Evolutionary conservation across 2,797 vertebrate species (phyloP).

Genomic region (Chrosomus eos): DNA sequence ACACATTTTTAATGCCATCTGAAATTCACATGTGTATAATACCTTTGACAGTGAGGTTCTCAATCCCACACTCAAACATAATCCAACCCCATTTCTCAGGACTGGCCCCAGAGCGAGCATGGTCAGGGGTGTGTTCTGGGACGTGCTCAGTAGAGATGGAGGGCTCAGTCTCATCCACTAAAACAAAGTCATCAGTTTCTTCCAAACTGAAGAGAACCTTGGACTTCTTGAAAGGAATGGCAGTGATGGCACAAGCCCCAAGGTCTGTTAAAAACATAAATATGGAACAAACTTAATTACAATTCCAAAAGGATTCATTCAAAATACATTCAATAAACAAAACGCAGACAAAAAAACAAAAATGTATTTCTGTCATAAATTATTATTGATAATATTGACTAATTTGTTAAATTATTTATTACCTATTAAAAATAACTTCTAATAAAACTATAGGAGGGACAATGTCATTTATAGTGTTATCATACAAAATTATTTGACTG

Average conservation of each 20-base stretch:
- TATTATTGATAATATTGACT: neutral
- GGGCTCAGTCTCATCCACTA: slow-evolving; percentile 92
- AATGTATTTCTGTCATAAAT: neutral
- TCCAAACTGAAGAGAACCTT: slow-evolving; percentile 98
- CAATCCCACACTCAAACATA: slow-evolving; percentile 99
- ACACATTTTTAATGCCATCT: neutral
- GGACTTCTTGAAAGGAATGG: slow-evolving; percentile 97
- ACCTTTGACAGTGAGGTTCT: slow-evolving; percentile 98
- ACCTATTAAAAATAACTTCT: neutral
- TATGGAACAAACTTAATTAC: neutral
- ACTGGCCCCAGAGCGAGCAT: slow-evolving; percentile 80
- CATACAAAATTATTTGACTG: neutral
- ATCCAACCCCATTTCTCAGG: slow-evolving; percentile 99
- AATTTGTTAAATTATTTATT: neutral
- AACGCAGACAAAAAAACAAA: neutral
- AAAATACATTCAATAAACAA: neutral
- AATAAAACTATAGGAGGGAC: neutral
- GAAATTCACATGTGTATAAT: slow-evolving; percentile 23
- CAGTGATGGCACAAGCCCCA: slow-evolving; percentile 94
- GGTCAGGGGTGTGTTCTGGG: slow-evolving; percentile 71
- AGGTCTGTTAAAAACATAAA: slow-evolving; percentile 78
- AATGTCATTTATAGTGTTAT: neutral
- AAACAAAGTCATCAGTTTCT: slow-evolving; percentile 91
- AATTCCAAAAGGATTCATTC: neutral
- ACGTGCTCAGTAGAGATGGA: slow-evolving; percentile 80